A percentile compares a stretch with the other conserved stretches of the same genome.
phyloP scores from a whole-genome alignment of 1,140 invertebrate species.

The Forficula auricularia region DNA sequence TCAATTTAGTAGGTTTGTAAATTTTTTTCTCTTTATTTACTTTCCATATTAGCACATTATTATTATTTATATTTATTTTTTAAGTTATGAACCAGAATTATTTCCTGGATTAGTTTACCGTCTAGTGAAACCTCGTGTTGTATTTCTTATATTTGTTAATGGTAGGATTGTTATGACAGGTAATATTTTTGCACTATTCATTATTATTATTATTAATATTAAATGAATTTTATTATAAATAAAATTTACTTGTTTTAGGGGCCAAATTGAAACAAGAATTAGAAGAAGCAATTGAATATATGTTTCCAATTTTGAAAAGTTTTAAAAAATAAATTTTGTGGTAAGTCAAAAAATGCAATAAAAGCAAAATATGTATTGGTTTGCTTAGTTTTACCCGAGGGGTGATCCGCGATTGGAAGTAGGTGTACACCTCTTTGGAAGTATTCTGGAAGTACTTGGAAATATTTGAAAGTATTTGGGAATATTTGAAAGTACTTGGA shows the following conservation, averaged over 20 bases:
- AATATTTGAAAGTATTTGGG: no score
- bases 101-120: constrained; percentile 98
- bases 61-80: constrained; percentile 14
- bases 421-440: no score
- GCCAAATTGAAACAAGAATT: constrained; percentile 97
- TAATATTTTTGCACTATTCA: constrained; percentile 22
- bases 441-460: no score
- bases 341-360: no score
- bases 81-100: constrained; percentile 71
- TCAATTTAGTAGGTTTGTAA: constrained; percentile 75
- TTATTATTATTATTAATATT: constrained; percentile 1
- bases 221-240: constrained; percentile 1
- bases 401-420: no score
- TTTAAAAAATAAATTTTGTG: constrained; percentile 96
- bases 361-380: no score
- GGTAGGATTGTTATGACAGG: constrained; percentile 94
- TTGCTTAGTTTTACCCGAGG: no score
- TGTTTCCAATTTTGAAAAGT: constrained; percentile 97
- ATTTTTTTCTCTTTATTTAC: neutral
- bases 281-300: constrained; percentile 98
- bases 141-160: constrained; percentile 96
- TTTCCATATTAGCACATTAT: neutral
- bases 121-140: constrained; percentile 98
- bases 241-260: constrained; percentile 40
- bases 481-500: no score